Percentiles rank a stretch among this genome's conserved stretches.
Conservation (phyloP, 64 coral and sea anemone species). For the Trachythela sp. region DNA sequence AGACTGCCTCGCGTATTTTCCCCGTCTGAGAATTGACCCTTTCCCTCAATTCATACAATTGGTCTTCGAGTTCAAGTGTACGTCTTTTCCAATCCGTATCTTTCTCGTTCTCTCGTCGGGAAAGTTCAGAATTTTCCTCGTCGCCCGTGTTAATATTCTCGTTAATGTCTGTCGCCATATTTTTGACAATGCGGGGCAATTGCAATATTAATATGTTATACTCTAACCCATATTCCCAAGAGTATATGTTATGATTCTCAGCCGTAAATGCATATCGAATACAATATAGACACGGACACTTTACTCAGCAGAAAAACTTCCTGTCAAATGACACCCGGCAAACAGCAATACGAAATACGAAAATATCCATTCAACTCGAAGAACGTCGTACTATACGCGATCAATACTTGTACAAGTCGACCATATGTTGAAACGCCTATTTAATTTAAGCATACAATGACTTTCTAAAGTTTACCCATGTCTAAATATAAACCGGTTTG, state of each 20-base stretch:
- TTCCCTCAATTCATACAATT: background rate
- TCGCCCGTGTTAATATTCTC: background rate
- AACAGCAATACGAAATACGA: background rate
- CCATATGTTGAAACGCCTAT: background rate
- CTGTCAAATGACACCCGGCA: background rate
- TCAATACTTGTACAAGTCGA: background rate
- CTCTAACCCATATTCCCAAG: background rate
- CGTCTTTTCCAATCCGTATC: conserved; percentile 22
- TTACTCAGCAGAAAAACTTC: background rate
- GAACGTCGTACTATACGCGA: background rate
- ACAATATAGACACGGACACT: background rate
- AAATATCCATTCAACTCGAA: background rate
- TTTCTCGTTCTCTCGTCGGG: background rate
- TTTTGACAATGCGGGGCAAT: background rate
- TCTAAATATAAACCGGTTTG: background rate
- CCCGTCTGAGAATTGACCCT: conserved; percentile 3
- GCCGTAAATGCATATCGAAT: background rate
- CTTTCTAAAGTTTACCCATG: background rate
- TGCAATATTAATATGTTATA: background rate
- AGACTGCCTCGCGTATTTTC: conserved; percentile 1
- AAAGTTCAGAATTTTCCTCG: background rate
- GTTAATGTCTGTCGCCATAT: background rate
- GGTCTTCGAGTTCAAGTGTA: background rate
- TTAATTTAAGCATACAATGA: background rate
- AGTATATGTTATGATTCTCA: background rate